Base-by-base conservation (phyloP, 1,140 invertebrate species). In the Littorina saxatilis region DNA sequence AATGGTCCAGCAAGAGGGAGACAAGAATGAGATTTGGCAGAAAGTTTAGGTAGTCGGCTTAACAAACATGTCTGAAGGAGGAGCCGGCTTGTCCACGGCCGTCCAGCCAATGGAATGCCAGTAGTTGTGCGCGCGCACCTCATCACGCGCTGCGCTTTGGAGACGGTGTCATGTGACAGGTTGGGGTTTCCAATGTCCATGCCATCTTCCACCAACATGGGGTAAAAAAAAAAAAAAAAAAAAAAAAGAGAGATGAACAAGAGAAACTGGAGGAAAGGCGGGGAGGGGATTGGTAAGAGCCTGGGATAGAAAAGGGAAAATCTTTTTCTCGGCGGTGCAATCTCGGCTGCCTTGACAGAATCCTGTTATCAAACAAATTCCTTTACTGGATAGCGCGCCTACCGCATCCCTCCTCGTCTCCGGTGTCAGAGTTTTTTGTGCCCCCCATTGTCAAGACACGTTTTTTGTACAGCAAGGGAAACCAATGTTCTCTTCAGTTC, bases 361-460 rank as follows among this genome's bases (percentile, higher is more conserved):
- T 63, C 55, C 76, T 66, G 76, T 78, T 78, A 63, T 66, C 58
- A 43, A 78, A 78, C 55, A 43, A 63, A 78, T 78, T 78, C 76
- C 76, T 63, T 58, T 37, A 78, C 50, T 78, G 35, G 76, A 39
- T 43, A 61, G 76, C 43, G 40, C 58, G 37, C 74, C 74, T 13
- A 23, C 55, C 55, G n/a, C 76, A 27, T 78, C 76, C 55, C 2
- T 78, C 35, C 61, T 32, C 35, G 43, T 47, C 17, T 17, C 43
- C 43, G 43, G 43, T 47, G 43, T 47, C 43, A 17, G 7, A 5
- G 17, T 47, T 47, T 47, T 47, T 17, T 47, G 7, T 47, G 17
- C n/a, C n/a, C n/a, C n/a, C n/a, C 43, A 47, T 47, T 47, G 43
- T 47, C 5, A 47, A 47, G 43, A 47, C n/a, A n/a, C n/a, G n/a